phyloP scores from a whole-genome alignment of 2,113 vertebrate genomes.

The Etheostoma cragini region DNA sequence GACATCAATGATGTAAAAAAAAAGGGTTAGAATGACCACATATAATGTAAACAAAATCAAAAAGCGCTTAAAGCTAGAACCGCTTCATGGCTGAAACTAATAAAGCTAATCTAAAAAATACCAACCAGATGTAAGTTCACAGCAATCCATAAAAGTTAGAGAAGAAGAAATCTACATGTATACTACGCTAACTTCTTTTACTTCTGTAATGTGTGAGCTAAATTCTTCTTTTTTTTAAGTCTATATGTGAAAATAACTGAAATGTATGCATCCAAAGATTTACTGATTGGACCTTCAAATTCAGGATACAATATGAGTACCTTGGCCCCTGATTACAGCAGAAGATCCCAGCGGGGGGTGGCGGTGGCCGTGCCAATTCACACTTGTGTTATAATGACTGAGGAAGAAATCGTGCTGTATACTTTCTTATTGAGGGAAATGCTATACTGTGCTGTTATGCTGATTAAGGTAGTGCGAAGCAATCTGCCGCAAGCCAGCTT shows the following conservation, averaged over 20 bases:
- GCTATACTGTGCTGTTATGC: slow-evolving; percentile 72
- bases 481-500: slow-evolving; percentile 75
- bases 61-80: not conserved
- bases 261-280: slow-evolving; percentile 11
- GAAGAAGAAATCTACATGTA: too few species aligned
- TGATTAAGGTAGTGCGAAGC: slow-evolving; percentile 75
- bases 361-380: slow-evolving; percentile 15
- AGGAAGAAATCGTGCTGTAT: slow-evolving; percentile 53
- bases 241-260: not conserved
- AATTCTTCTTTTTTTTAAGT: not conserved
- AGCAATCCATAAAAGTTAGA: not conserved
- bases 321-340: slow-evolving; percentile 46
- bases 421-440: slow-evolving; percentile 49
- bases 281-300: slow-evolving; percentile 33
- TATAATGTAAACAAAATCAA: not conserved
- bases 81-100: not conserved
- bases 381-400: slow-evolving; percentile 26
- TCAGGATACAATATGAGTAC: slow-evolving; percentile 10
- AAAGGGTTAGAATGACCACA: not conserved
- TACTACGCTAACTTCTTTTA: not conserved
- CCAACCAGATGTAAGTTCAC: not conserved
- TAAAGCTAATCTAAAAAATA: not conserved
- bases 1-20: not conserved
- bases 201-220: not conserved
- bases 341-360: slow-evolving; percentile 38